Evolutionary conservation across 2,888 invertebrate genomes (phyloP), one percentile per base, ranked within the genome.

Genomic region (Leucoma salicis): DNA sequence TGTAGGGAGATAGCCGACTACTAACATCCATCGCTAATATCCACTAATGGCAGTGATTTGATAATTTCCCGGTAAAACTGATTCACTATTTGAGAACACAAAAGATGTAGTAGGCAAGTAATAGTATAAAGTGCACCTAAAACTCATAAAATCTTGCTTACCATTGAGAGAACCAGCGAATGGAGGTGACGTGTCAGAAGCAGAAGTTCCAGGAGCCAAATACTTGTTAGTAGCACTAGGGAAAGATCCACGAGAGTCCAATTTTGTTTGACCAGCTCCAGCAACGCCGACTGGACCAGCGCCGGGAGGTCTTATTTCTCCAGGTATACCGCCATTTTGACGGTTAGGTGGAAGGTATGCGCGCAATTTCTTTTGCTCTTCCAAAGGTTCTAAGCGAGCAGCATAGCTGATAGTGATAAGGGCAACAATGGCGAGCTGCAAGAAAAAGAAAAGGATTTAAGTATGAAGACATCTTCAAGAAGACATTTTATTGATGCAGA

Each of bases 321-420:
- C 50, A 1, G 47, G 41, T 6, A 62, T 61, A 14, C 61, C 56
- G 12, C 40, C 41, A 6, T 46, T 41, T 12, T 49, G 46, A 40
- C 65, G 72, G 54, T 68, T 63, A 5, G 88, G 88, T 3, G 88
- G 88, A 1, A 88, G 81, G 69, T 88, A 86, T 14, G 73, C 64
- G 29, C 84, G 78, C 3, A 39, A 24, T 10, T 33, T 8, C 18
- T 37, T 14, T 10, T 34, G 36, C 15, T 33, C 32, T 53, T 89
- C 85, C 2, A 89, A 70, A 18, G 85, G 79, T 46, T 89, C 88
- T 33, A 89, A 55, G 10, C 88, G 86, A 21, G 68, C 87, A 24
- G 85, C 85, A 0, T 81, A 60, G 54, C 75, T 69, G 31, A 79
- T 76, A 36, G 84, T 74, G 45, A 89, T 60, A 7, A 87, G 63